Percentiles rank a stretch among this genome's conserved stretches.
Evolutionary conservation across 2,888 invertebrate species (phyloP).

Genomic region (Chelonus formosanus): DNA sequence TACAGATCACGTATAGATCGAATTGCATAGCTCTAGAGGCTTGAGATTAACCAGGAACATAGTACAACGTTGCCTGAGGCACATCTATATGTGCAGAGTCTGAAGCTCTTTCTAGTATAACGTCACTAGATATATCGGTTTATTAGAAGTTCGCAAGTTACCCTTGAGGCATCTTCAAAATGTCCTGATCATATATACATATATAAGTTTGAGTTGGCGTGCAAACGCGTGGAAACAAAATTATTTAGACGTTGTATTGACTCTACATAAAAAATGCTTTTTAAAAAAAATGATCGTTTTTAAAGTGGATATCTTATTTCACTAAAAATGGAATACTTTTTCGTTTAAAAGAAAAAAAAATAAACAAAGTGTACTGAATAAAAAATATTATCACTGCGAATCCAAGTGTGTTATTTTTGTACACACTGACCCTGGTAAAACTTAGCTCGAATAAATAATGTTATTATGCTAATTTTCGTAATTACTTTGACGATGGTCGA

Average conservation of each 20-base stretch:
- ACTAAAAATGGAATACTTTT: too few relatives aligned
- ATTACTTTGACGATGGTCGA: too few relatives aligned
- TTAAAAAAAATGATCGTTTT: too few relatives aligned
- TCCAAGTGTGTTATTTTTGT: too few relatives aligned
- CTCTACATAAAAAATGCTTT: too few relatives aligned
- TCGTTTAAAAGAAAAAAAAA: too few relatives aligned
- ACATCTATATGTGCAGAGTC: conserved; percentile 9
- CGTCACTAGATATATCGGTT: conserved; percentile 21
- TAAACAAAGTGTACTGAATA: too few relatives aligned
- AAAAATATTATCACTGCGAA: too few relatives aligned
- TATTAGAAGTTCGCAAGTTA: conserved; percentile 26
- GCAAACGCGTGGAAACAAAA: not conserved
- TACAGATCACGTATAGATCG: conserved; percentile 4
- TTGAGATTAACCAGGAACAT: conserved; percentile 21
- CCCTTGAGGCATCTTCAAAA: conserved; percentile 18
- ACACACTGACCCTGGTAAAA: too few relatives aligned
- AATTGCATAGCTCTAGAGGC: conserved; percentile 20
- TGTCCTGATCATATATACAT: conserved; percentile 13
- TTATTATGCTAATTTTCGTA: too few relatives aligned
- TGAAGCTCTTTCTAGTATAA: conserved; percentile 15
- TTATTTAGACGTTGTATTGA: not conserved
- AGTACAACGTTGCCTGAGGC: conserved; percentile 15
- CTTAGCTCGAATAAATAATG: too few relatives aligned
- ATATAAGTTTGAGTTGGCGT: not conserved
- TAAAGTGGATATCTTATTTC: too few relatives aligned